Conservation (phyloP, 2,113 vertebrate genomes). For the Lota lota region DNA sequence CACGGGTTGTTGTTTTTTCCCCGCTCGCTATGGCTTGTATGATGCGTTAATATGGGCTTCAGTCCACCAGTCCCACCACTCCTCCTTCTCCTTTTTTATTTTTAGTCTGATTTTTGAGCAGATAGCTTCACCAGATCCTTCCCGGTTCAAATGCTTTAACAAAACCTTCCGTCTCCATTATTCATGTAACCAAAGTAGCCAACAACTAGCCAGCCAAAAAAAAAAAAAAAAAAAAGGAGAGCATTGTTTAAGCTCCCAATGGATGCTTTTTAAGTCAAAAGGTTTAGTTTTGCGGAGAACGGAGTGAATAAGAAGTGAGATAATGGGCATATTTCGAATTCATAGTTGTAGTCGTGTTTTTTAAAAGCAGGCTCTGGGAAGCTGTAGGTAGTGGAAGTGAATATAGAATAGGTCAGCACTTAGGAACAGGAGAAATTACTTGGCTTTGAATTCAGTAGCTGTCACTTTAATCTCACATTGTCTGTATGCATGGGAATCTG, state of each 20-base stretch:
- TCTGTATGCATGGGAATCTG: constrained; percentile 10
- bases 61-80: neutral
- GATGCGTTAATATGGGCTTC: neutral
- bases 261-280: constrained; percentile 28
- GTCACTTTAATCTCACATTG: constrained; percentile 25
- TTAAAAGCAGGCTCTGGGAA: neutral
- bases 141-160: constrained; percentile 6
- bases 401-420: constrained; percentile 20
- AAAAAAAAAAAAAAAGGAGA: too few relatives aligned
- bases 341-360: too few relatives aligned
- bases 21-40: too few relatives aligned
- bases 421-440: constrained; percentile 12
- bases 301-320: constrained; percentile 38
- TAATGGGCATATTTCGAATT: constrained; percentile 10
- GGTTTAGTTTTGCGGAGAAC: constrained; percentile 38
- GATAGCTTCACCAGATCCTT: neutral
- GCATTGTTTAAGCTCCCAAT: constrained; percentile 22
- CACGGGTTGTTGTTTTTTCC: neutral
- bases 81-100: neutral
- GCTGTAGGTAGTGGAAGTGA: neutral
- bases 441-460: constrained; percentile 27
- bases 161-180: constrained; percentile 34
- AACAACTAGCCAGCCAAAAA: constrained; percentile 25
- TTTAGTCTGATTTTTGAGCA: neutral
- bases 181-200: constrained; percentile 24